Evolutionary conservation across 2,113 vertebrate genomes (phyloP), one percentile per base, ranked within the genome.

Genomic region (Paracanthobrama guichenoti): DNA sequence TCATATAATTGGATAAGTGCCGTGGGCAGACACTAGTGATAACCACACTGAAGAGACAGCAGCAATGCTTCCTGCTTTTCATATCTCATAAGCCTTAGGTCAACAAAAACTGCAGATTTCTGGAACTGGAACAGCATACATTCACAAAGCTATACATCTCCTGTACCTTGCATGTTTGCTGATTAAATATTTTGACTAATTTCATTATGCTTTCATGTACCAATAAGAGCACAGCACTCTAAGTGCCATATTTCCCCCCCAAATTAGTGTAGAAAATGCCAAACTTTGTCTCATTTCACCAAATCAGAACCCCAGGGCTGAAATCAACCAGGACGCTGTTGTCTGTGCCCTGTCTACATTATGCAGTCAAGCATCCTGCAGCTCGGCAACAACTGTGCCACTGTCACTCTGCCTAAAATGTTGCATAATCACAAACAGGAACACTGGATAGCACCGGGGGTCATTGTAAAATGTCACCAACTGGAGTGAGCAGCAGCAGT

Each of bases 391-490:
- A 67, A 81, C 79, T 35, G 18, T 26, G 44, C 26, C 39, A 62
- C 31, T 85, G 75, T 85, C 66, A 39, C 66, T 31, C 64, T 69
- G 75, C 31, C 64, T 22, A 22, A 77, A 6, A 20, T 22, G 46
- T 74, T 46, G 62, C 74, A n/a, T 75, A 79, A 79, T 31, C 16
- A 35, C 55, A 69, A 31, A 28, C 75, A 42, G 66, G 20, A 75
- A 46, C 20, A 18, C n/a, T 67, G 62, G n/a, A 31, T 8, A 44
- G 31, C n/a, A 59, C 10, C 35, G n/a, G 46, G 64, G 81, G 85
- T 86, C 85, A 86, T 35, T 64, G 81, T 69, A 50, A 86, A 86
- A 86, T 86, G 76, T 74, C 85, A 86, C 81, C 85, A 86, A 84
- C 81, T 86, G 85, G 28, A 60, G 53, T n/a, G 76, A 53, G 48